Percentiles rank a stretch among this genome's conserved stretches.
These are phyloP conservation scores for Hipparchia sbordonii DNA, from an alignment of 2,888 invertebrate genomes.

Conservation along the genomic window DNA sequence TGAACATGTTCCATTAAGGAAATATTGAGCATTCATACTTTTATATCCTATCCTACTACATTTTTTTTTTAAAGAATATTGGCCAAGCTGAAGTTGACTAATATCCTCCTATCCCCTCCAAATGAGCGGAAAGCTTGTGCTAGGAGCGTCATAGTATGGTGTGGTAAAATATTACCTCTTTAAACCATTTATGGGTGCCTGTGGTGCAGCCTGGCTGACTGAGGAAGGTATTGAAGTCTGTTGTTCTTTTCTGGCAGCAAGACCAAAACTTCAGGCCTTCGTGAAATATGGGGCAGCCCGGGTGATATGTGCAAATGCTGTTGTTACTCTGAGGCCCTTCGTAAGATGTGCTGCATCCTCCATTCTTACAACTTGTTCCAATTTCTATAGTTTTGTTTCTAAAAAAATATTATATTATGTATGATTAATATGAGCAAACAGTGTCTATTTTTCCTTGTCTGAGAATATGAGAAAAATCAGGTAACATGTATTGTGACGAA, in stretches of 20 bases:
- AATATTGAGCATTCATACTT: no score
- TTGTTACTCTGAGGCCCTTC: constrained; percentile 85
- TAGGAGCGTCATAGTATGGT: background rate
- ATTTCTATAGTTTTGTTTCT: constrained; percentile 66
- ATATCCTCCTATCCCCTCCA: no score
- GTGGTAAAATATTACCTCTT: constrained; percentile 78
- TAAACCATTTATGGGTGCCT: constrained; percentile 94
- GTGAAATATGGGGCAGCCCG: constrained; percentile 96
- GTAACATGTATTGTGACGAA: no score
- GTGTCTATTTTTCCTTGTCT: background rate
- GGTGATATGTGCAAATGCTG: constrained; percentile 89
- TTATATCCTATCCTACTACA: no score
- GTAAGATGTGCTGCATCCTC: constrained; percentile 89
- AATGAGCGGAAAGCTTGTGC: no score
- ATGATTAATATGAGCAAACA: constrained; percentile 26
- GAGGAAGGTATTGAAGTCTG: constrained; percentile 96
- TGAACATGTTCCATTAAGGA: no score
- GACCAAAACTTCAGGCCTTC: constrained; percentile 99
- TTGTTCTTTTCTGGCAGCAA: constrained; percentile 96
- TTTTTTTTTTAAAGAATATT: no score
- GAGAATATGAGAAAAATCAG: no score
- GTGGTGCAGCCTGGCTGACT: constrained; percentile 94
- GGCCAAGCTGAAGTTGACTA: no score
- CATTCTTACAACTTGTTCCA: constrained; percentile 94
- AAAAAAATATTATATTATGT: constrained; percentile 5